Evolutionary conservation across 2,888 invertebrate species (phyloP).

Genomic region (Lydus trimaculatus): DNA sequence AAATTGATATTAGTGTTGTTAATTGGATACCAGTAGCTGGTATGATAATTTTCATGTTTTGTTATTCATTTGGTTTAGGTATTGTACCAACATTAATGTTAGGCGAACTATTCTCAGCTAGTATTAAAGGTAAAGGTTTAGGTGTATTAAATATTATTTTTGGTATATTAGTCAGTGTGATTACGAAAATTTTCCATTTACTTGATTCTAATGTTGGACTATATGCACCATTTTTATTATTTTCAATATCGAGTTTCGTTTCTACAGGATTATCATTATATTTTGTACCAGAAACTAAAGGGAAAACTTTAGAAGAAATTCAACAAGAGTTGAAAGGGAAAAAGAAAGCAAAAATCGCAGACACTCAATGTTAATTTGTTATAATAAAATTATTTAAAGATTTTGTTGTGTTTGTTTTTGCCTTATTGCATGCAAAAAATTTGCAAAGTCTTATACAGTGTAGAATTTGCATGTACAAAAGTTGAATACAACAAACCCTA

Average conservation of each 20-base stretch:
- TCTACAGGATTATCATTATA: slow-evolving; percentile 45
- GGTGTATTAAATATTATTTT: slow-evolving; percentile 44
- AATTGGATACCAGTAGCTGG: slow-evolving; percentile 51
- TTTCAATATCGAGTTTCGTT: slow-evolving; percentile 42
- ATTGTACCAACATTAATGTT: slow-evolving; percentile 49
- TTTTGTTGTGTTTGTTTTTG: not conserved
- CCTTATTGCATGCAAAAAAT: too few relatives aligned
- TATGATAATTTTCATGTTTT: slow-evolving; percentile 45
- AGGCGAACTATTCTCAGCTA: slow-evolving; percentile 50
- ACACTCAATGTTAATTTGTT: not conserved
- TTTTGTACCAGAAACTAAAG: slow-evolving; percentile 55
- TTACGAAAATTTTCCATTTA: slow-evolving; percentile 49
- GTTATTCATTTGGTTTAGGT: slow-evolving; percentile 45
- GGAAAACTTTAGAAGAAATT: slow-evolving; percentile 56
- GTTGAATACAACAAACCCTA: too few relatives aligned
- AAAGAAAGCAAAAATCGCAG: slow-evolving; percentile 15
- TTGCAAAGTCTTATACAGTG: too few relatives aligned
- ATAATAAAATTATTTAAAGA: not conserved
- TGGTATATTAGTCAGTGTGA: slow-evolving; percentile 37
- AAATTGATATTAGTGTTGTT: slow-evolving; percentile 37
- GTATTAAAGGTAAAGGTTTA: slow-evolving; percentile 51
- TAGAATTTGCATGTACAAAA: too few relatives aligned
- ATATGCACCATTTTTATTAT: slow-evolving; percentile 50
- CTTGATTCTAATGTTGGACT: slow-evolving; percentile 47
- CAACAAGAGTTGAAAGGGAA: slow-evolving; percentile 49